These are phyloP conservation scores for Seladonia tumulorum DNA, from an alignment of 2,888 invertebrate genomes.

Conservation along the genomic window DNA sequence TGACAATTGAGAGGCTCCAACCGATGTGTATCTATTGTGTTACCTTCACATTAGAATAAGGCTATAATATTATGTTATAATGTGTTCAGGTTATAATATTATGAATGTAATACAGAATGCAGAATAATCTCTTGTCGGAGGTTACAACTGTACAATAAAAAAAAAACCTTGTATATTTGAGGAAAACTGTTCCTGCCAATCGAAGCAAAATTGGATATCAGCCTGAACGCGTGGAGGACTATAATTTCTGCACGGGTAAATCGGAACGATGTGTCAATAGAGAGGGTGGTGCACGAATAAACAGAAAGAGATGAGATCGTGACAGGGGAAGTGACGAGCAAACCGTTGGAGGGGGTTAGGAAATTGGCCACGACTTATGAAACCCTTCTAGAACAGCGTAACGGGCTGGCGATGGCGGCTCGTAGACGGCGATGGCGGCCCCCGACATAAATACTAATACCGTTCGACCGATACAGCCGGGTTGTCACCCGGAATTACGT, in stretches of 20 bases:
- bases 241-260: not conserved
- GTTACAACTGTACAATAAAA: no score
- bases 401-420: not conserved
- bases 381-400: not conserved
- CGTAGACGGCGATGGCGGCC: not conserved
- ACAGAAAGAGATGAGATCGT: not conserved
- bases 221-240: not conserved
- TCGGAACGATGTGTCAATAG: not conserved
- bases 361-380: not conserved
- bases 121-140: no score
- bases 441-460: constrained; percentile 20
- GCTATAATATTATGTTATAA: no score
- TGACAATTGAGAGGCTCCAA: no score
- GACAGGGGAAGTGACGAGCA: not conserved
- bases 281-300: not conserved
- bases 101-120: no score
- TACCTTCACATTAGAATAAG: no score
- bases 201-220: not conserved
- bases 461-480: constrained; percentile 26
- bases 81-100: no score
- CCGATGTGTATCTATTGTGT: no score
- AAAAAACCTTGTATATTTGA: no score
- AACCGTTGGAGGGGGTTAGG: not conserved
- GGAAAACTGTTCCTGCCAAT: not conserved
- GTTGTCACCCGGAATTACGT: constrained; percentile 61